Percentiles rank a stretch among this genome's conserved stretches.
phyloP scores from a whole-genome alignment of 2,797 vertebrate species.

The Aplochiton taeniatus region DNA sequence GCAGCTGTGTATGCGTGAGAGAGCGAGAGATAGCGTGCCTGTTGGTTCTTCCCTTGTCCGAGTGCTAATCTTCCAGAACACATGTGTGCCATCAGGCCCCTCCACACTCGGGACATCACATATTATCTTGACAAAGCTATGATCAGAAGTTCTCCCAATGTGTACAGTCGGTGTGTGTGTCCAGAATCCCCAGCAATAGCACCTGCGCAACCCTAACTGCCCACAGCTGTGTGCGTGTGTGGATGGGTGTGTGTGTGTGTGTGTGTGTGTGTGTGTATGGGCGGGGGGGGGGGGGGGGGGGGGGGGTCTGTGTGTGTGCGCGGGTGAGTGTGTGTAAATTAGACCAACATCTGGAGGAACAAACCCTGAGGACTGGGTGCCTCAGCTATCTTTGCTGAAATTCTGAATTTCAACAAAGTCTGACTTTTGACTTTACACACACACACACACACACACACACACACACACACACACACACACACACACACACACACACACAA shows the following conservation, averaged over 20 bases:
- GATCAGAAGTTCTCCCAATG: slow-evolving; percentile 43
- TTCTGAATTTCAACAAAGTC: slow-evolving; percentile 26
- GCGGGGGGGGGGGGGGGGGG: no score
- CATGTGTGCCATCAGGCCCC: slow-evolving; percentile 63
- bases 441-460: not conserved
- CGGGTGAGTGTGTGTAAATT: not conserved
- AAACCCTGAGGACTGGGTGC: slow-evolving; percentile 29
- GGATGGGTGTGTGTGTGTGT: slow-evolving; percentile 14
- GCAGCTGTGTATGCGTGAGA: slow-evolving; percentile 15
- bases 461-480: slow-evolving; percentile 16
- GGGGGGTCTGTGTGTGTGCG: not conserved
- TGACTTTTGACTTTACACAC: not conserved
- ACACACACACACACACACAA: slow-evolving; percentile 6
- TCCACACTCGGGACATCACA: slow-evolving; percentile 47
- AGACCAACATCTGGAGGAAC: slow-evolving; percentile 32
- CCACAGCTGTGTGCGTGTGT: slow-evolving; percentile 44
- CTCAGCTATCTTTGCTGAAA: slow-evolving; percentile 33
- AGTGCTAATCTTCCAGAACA: slow-evolving; percentile 49
- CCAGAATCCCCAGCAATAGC: slow-evolving; percentile 3
- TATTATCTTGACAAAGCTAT: slow-evolving; percentile 66
- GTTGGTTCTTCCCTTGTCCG: not conserved
- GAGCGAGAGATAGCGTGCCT: not conserved
- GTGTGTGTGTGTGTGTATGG: slow-evolving; percentile 18
- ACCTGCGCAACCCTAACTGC: slow-evolving; percentile 51
- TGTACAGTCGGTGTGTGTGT: slow-evolving; percentile 7